These are phyloP conservation scores for Prunella fulvescens DNA, from an alignment of 2,113 vertebrate species.

Conservation along the genomic window DNA sequence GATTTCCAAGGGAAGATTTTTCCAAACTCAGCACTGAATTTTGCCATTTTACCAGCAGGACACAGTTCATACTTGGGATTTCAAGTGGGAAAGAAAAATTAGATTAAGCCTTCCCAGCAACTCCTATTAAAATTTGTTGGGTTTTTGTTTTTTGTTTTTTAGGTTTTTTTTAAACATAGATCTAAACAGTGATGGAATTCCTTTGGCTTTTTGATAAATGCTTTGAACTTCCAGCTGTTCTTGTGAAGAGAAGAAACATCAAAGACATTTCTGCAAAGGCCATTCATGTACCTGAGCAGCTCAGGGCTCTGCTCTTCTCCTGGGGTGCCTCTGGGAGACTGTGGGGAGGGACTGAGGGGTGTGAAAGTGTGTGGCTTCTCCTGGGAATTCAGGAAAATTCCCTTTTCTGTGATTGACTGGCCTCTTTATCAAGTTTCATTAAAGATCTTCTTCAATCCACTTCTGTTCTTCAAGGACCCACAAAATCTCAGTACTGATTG, in stretches of 20 bases:
- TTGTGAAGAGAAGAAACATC: neutral
- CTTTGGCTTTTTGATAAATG: neutral
- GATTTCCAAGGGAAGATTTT: neutral
- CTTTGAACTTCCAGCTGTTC: slow-evolving; percentile 40
- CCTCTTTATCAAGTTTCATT: neutral
- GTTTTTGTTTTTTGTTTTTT: neutral
- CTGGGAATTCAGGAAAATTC: neutral
- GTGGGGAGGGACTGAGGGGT: no score
- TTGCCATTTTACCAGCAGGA: neutral
- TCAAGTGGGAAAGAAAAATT: neutral
- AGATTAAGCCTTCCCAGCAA: neutral
- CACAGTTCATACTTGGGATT: neutral
- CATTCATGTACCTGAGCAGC: neutral
- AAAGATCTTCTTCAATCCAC: neutral
- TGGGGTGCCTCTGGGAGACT: neutral
- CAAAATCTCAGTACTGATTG: fast-evolving
- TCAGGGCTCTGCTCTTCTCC: neutral
- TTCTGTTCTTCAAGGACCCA: neutral
- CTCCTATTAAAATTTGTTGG: neutral
- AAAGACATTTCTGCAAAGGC: neutral
- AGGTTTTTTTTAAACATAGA: neutral
- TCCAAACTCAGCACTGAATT: neutral
- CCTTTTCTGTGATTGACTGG: neutral
- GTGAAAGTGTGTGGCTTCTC: neutral
- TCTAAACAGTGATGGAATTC: neutral